phyloP scores from a whole-genome alignment of 2,797 vertebrate species.

The Crax fasciolata region DNA sequence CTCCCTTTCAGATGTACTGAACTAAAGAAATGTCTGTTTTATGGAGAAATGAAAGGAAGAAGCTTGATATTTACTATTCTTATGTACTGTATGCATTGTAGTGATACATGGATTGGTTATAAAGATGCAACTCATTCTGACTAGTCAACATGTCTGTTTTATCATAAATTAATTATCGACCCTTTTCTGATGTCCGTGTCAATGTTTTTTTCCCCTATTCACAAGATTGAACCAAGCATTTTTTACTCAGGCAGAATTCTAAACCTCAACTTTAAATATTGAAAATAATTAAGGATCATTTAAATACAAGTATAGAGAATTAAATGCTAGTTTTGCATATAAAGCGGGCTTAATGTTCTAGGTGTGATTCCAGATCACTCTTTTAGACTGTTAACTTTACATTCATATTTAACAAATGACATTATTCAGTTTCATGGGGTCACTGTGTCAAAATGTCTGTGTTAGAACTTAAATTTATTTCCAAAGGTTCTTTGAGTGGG shows the following conservation, averaged over 20 bases:
- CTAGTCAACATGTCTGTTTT: neutral
- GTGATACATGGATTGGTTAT: neutral
- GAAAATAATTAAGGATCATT: constrained; percentile 73
- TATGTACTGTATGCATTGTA: neutral
- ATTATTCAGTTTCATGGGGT: constrained; percentile 84
- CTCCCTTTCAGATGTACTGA: neutral
- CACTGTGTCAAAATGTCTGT: constrained; percentile 83
- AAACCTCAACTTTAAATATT: constrained; percentile 53
- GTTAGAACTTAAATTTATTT: constrained; percentile 84
- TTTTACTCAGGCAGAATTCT: constrained; percentile 43
- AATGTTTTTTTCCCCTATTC: neutral
- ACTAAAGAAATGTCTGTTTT: neutral
- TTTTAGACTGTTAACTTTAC: constrained; percentile 71
- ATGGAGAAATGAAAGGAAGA: neutral
- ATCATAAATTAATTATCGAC: neutral
- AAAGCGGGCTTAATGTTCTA: constrained; percentile 71
- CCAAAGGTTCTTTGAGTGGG: constrained; percentile 68
- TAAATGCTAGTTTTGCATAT: constrained; percentile 74
- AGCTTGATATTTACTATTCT: neutral
- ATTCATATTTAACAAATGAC: constrained; percentile 82
- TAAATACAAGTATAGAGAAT: constrained; percentile 73
- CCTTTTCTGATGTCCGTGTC: neutral
- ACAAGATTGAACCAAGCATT: neutral
- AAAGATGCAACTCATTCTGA: neutral
- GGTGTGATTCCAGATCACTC: constrained; percentile 68